A percentile compares a stretch with the other conserved stretches of the same genome.
phyloP scores from a whole-genome alignment of 2,113 vertebrate genomes.

The Indicator maculatus region DNA sequence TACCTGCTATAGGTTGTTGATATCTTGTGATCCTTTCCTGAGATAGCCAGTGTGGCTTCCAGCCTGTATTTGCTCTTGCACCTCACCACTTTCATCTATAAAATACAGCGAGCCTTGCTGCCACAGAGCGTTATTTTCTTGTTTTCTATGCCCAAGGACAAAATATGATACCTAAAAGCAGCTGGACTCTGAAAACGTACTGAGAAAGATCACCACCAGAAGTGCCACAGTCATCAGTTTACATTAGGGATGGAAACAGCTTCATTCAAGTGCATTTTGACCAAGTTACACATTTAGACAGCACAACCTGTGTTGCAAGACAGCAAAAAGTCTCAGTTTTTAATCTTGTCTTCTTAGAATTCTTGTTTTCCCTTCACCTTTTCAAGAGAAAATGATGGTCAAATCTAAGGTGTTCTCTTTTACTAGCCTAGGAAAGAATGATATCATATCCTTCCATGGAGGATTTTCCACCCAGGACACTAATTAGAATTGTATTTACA shows the following conservation, averaged over 20 bases:
- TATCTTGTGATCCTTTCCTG: not conserved
- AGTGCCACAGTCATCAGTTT: not conserved
- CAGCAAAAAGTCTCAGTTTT: not conserved
- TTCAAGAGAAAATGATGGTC: not conserved
- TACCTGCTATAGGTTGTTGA: not conserved
- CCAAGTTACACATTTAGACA: not conserved
- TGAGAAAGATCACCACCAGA: not conserved
- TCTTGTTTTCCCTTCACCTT: not conserved
- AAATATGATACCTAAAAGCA: not conserved
- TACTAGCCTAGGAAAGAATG: not conserved
- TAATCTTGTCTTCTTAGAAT: not conserved
- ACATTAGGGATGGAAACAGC: not conserved
- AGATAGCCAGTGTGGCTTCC: not conserved
- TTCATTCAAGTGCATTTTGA: not conserved
- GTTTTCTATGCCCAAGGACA: not conserved
- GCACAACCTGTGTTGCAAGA: not conserved
- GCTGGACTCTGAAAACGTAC: not conserved
- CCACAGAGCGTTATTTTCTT: not conserved
- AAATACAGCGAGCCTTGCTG: not conserved
- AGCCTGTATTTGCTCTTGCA: not conserved
- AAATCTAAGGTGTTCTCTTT: not conserved
- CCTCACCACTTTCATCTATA: not conserved
- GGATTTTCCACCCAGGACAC: not conserved
- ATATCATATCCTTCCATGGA: not conserved
- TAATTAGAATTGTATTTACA: not conserved